Evolutionary conservation across 2,888 invertebrate genomes (phyloP), one percentile per base, ranked within the genome.

Genomic region (Sphecodes monilicornis): DNA sequence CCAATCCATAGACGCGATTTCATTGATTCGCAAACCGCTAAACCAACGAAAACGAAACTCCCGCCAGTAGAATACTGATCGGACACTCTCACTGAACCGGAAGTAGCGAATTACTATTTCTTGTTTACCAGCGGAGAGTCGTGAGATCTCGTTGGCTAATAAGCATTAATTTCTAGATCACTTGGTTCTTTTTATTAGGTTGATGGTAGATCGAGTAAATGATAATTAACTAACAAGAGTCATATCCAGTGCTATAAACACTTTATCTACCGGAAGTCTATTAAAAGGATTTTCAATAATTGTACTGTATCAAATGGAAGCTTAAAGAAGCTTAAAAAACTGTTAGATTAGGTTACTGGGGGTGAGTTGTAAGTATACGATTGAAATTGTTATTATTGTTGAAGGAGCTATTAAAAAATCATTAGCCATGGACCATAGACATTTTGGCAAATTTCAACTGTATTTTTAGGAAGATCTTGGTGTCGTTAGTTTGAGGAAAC

Each of bases 1-100:
- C 32, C 32, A 64, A 64, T 64, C 29, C 72, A 32, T 32, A 54
- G 32, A 46, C 80, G 16, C n/a, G 72, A 36, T 57, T 69, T 32
- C 57, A 39, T 46, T 69, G 80, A 82, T 80, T 82, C 73, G 69
- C 41, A 18, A 80, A 73, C 57, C 60, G 60, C 22, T 18, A 36
- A 36, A 41, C 54, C 32, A 54, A 71, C 46, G 57, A 73, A 80
- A 57, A 73, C 39, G 29, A 57, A 82, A 60, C 60, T 46, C 36
- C 18, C 29, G 26, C 29, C 29, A 18, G 10, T 32, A 29, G 64
- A 29, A 32, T 64, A 64, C 29, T 29, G 64, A 64, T 32, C 64
- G 64, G 29, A 8, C 32, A 1, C 32, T 22, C 16, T 29, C 60
- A 2, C 13, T 16, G 32, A 64, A 22, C 18, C n/a, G 26, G 26